Conservation (phyloP, 23 tunicate species). For the Corella eumyota region DNA sequence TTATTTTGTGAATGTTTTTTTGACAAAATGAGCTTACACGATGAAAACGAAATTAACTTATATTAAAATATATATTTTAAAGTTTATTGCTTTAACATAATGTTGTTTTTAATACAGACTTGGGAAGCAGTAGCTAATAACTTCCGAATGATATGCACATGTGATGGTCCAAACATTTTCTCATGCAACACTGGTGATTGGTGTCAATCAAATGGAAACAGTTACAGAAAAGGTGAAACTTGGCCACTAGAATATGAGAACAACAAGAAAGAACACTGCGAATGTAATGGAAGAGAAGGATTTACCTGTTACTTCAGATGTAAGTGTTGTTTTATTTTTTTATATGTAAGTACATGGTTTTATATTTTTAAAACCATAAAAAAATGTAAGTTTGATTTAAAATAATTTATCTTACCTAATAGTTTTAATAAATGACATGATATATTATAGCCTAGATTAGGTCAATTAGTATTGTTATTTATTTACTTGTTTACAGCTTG, state of each 20-base stretch:
- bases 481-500: too few species aligned
- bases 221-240: slow-evolving; percentile 3
- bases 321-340: slow-evolving; percentile 2
- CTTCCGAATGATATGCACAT: slow-evolving; percentile 27
- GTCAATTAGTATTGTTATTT: too few species aligned
- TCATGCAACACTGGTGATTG: slow-evolving; percentile 23
- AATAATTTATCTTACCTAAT: too few species aligned
- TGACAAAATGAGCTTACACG: neutral
- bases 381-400: too few species aligned
- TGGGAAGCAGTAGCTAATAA: slow-evolving; percentile 14
- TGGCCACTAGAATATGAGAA: slow-evolving; percentile 15
- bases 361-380: too few species aligned
- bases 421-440: too few species aligned
- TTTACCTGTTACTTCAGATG: slow-evolving; percentile 28
- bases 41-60: too few species aligned
- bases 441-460: too few species aligned
- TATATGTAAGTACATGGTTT: too few species aligned
- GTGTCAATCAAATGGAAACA: slow-evolving; percentile 13
- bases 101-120: too few species aligned
- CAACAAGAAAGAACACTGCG: slow-evolving; percentile 19
- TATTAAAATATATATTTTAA: too few species aligned
- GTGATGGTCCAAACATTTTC: slow-evolving; percentile 9
- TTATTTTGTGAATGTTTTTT: neutral
- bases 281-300: slow-evolving; percentile 17
- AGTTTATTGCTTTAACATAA: too few species aligned